Evolutionary conservation across 1,140 invertebrate species (phyloP).

Genomic region (Dreissena rostriformis): DNA sequence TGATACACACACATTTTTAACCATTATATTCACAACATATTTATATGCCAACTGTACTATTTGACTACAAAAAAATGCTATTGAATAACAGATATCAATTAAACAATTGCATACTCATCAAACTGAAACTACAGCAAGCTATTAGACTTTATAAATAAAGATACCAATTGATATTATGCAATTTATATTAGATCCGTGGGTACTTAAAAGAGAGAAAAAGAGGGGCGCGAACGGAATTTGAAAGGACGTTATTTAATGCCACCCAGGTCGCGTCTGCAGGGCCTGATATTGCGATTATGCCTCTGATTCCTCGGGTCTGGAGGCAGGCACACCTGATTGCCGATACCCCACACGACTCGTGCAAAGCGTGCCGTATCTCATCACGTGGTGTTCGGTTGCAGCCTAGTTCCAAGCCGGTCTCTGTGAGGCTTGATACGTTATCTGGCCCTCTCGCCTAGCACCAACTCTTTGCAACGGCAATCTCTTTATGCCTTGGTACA

Average conservation of each 20-base stretch:
- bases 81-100: no score
- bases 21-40: neutral
- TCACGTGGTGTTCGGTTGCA: conserved; percentile 41
- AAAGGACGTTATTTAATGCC: no score
- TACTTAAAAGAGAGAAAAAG: neutral
- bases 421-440: conserved; percentile 51
- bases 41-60: no score
- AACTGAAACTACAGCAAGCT: no score
- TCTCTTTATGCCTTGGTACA: conserved; percentile 19
- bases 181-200: no score
- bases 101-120: no score
- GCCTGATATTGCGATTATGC: neutral
- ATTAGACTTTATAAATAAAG: no score
- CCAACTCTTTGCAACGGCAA: conserved; percentile 19
- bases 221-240: neutral
- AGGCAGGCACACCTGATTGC: neutral
- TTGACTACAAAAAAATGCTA: no score
- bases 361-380: conserved; percentile 48
- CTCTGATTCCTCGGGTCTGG: neutral
- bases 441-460: conserved; percentile 38
- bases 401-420: neutral
- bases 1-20: neutral
- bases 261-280: no score
- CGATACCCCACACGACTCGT: conserved; percentile 41
- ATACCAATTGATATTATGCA: no score